Evolutionary conservation across 2,888 invertebrate genomes (phyloP).

Genomic region (Aspidiotus destructor): DNA sequence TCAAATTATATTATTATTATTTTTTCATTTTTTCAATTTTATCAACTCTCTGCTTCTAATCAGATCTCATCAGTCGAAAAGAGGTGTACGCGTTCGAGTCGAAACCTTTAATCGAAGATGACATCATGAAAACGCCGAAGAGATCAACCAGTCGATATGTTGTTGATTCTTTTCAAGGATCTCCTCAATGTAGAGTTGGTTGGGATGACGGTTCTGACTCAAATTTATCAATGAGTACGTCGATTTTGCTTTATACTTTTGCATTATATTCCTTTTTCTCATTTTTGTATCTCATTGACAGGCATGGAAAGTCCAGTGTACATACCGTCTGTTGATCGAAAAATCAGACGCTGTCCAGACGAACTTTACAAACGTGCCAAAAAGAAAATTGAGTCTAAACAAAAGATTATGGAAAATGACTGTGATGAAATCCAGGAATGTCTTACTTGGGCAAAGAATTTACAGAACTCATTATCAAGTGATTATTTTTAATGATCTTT

Average conservation of each 20-base stretch:
- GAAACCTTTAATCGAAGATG: not conserved
- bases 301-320: slow-evolving; percentile 21
- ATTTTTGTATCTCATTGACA: not conserved
- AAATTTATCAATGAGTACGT: no score
- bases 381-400: no score
- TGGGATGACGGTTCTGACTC: slow-evolving; percentile 23
- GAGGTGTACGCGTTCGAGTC: not conserved
- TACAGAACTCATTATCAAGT: not conserved
- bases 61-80: slow-evolving; percentile 4
- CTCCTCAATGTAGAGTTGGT: slow-evolving; percentile 24
- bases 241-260: no score
- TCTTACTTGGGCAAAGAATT: slow-evolving; percentile 21
- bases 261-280: no score
- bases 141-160: not conserved
- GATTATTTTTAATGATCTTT: no score
- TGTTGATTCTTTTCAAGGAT: not conserved
- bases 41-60: no score
- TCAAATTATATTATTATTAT: no score
- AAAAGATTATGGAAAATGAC: not conserved
- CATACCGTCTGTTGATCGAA: slow-evolving; percentile 6
- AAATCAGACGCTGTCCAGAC: slow-evolving; percentile 23
- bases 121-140: not conserved
- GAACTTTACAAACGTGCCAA: not conserved
- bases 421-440: slow-evolving; percentile 10
- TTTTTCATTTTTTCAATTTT: no score